Conservation (phyloP, 2,888 invertebrate species). For the Phalera bucephala region DNA sequence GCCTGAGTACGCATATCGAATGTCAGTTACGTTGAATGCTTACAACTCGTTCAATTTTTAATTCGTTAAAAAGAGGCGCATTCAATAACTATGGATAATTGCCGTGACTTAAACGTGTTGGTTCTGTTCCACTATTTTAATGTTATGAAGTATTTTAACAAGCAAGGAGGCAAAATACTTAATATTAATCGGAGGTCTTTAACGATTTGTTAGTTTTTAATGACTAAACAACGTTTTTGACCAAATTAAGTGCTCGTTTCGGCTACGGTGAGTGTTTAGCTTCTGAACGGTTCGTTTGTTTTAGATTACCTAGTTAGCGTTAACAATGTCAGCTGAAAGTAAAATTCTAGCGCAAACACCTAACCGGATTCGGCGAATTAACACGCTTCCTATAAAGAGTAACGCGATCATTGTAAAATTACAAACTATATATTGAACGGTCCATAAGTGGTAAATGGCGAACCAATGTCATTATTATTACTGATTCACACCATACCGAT, state of each 20-base stretch:
- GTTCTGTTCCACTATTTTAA: slow-evolving; percentile 7
- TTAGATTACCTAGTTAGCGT: too few relatives aligned
- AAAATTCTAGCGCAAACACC: background rate
- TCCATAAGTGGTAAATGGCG: slow-evolving; percentile 8
- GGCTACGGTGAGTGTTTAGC: too few relatives aligned
- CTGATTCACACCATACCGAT: slow-evolving; percentile 35
- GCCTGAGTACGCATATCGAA: slow-evolving; percentile 41
- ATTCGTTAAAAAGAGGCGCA: slow-evolving; percentile 20
- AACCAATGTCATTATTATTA: slow-evolving; percentile 27
- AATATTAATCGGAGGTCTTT: too few relatives aligned
- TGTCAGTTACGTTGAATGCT: slow-evolving; percentile 36
- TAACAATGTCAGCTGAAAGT: background rate
- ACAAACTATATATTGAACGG: background rate
- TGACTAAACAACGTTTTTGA: too few relatives aligned
- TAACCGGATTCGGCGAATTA: too few relatives aligned
- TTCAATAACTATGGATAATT: slow-evolving; percentile 17
- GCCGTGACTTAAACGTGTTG: slow-evolving; percentile 13
- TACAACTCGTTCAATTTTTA: slow-evolving; percentile 29
- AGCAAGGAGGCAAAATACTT: too few relatives aligned
- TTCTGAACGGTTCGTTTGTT: too few relatives aligned
- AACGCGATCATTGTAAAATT: background rate
- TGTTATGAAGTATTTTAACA: too few relatives aligned
- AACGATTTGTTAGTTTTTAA: too few relatives aligned
- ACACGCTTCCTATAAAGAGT: background rate
- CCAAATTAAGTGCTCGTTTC: too few relatives aligned